Percentiles rank a stretch among this genome's conserved stretches.
These are phyloP conservation scores for Leucoraja ocellata DNA, from an alignment of 2,797 vertebrate species.

Conservation along the genomic window DNA sequence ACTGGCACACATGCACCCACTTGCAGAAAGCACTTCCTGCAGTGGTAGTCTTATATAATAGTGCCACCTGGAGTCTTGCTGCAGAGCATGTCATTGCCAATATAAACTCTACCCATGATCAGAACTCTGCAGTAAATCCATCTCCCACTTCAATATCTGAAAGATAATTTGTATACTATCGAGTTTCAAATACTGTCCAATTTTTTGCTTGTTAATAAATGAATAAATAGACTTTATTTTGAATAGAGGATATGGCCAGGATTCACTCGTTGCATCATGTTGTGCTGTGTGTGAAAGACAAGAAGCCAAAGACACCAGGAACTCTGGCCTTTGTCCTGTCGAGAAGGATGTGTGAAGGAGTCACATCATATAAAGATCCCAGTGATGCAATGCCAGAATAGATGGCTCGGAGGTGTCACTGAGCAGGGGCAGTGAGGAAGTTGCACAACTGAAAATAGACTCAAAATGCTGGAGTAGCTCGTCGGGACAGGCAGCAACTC, in stretches of 20 bases:
- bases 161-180: not conserved
- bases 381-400: not conserved
- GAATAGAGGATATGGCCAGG: too few species aligned
- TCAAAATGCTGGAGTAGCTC: too few species aligned
- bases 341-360: not conserved
- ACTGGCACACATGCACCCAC: not conserved
- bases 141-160: not conserved
- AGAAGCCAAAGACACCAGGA: not conserved
- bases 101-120: not conserved
- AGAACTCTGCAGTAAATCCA: not conserved
- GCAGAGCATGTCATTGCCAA: not conserved
- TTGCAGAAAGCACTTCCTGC: not conserved
- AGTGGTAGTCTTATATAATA: not conserved
- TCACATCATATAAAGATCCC: not conserved
- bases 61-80: conserved; percentile 27
- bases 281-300: not conserved
- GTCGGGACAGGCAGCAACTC: too few species aligned
- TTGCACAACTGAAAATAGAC: not conserved
- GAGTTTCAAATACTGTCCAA: not conserved
- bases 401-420: not conserved
- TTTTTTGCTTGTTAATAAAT: not conserved
- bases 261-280: not conserved
- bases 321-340: not conserved
- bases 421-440: not conserved
- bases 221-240: not conserved